Evolutionary conservation across 1,140 invertebrate genomes (phyloP), one percentile per base, ranked within the genome.

Genomic region (honey bee (Apis mellifera)): DNA sequence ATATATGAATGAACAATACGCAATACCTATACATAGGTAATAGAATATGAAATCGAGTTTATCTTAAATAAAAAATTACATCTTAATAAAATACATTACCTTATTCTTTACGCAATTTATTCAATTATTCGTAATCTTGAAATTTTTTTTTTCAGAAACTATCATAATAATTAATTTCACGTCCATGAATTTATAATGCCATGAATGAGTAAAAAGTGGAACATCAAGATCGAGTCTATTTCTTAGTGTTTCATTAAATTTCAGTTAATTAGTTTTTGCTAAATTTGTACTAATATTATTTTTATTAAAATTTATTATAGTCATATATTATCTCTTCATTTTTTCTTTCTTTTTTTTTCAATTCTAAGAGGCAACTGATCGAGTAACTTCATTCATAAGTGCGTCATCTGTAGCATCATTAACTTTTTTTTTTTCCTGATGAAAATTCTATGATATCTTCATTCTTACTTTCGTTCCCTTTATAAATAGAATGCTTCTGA

Each of bases 371-470:
- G 52, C 42, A 5, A 32, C 32, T 9, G 78, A 84, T 69, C 78
- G 71, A 0, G 54, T 50, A 17, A 50, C 21, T 42, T 70, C 55
- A 5, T 17, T 69, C 48, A 66, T 5, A 13, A 15, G 57, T 8
- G 64, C 48, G 1, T 11, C 64, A 13, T 75, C 78, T 26, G 83
- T 84, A 19, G 57, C 71, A 19, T 75, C 52, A 5, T 57, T 75
- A 3, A 81, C 32, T 42, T 42, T 23, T 65, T 55, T 81, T 11
- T 73, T 73, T 11, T 32, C 42, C 42, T 26, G 32, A 15, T 9
- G 23, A 42, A 42, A 57, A 42, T 8, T 84, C 71, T 23, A 75
- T 76, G 26, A 84, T 59, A 50, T 72, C 74, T 13, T 60, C 55
- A 2, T 57, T 71, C 0, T 26, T 72, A 11, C 23, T 74, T 9